Conservation (phyloP, 1,140 invertebrate species). For the Drosophila teissieri region DNA sequence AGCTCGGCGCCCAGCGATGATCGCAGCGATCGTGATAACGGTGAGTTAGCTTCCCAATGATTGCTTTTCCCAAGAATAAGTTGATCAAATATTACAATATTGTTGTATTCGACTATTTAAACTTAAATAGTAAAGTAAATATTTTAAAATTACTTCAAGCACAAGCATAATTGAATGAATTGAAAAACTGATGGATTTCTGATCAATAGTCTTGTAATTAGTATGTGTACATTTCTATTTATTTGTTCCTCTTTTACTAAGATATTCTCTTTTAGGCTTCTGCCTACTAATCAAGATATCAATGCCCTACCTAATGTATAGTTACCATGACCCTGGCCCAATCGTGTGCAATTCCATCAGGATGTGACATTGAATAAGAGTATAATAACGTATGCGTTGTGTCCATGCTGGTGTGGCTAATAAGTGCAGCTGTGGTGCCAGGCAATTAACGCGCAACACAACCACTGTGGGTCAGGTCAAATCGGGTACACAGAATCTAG, state of each 20-base stretch:
- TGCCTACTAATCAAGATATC: neutral
- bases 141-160: too few relatives aligned
- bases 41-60: slow-evolving; percentile 75
- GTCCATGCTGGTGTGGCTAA: slow-evolving; percentile 62
- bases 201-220: too few relatives aligned
- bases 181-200: too few relatives aligned
- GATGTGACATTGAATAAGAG: slow-evolving; percentile 1
- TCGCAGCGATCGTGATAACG: slow-evolving; percentile 86
- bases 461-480: slow-evolving; percentile 23
- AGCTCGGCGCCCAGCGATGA: slow-evolving; percentile 84
- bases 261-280: neutral
- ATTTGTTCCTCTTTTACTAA: neutral
- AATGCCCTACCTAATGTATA: neutral
- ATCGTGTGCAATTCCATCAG: slow-evolving; percentile 1
- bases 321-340: neutral
- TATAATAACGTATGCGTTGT: slow-evolving; percentile 12
- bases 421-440: slow-evolving; percentile 46
- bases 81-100: too few relatives aligned
- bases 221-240: neutral
- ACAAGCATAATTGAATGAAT: too few relatives aligned
- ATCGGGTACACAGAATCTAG: slow-evolving; percentile 2
- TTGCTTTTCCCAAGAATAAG: too few relatives aligned
- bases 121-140: too few relatives aligned
- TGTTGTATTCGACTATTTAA: too few relatives aligned
- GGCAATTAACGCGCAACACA: slow-evolving; percentile 43